Evolutionary conservation across 2,797 vertebrate species (phyloP), one percentile per base, ranked within the genome.

Genomic region (Tokudaia muenninki): DNA sequence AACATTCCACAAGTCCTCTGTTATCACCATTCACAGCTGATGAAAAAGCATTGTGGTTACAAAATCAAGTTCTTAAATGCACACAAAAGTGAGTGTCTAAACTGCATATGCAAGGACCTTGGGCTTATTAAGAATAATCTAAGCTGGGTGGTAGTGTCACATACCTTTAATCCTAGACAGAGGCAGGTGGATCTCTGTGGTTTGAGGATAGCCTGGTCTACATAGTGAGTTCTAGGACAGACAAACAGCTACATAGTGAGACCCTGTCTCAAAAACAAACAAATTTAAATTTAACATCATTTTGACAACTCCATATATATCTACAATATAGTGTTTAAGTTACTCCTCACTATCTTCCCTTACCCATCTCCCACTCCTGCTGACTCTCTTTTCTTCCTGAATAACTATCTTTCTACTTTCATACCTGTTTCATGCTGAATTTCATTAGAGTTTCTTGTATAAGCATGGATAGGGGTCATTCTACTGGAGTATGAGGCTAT

Each of bases 31-130:
- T 89, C 67, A 94, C 50, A 95, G 83, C 12, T 90, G 24, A 70
- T 21, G 29, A 87, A 83, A 14, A 70, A 65, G 74, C 24, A 94
- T 92, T 96, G 21, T 70, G 8, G 87, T 83, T 75, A 79, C 21
- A 55, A 90, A 92, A 21, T 78, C 65, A n/a, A 61, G 90, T 90
- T 91, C 55, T 47, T 88, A 92, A 95, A 74, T 29, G 41, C 4
- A 44, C 81, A 93, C 91, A 92, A 92, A 96, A 67, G 12, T 63
- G 52, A 90, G 19, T 77, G 96, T 88, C 75, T 96, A 87, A 94
- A 96, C 87, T 67, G 87, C 63, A 41, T 65, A 65, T 21, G 91
- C 37, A 47, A 86, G 41, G 31, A 80, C 22, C 80, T 37, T 44
- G 21, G 61, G 90, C 50, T 91, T 70, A 94, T 67, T 47, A 91